Evolutionary conservation across 2,888 invertebrate genomes (phyloP), one percentile per base, ranked within the genome.

Genomic region (Thecocarcelia acutangulata): DNA sequence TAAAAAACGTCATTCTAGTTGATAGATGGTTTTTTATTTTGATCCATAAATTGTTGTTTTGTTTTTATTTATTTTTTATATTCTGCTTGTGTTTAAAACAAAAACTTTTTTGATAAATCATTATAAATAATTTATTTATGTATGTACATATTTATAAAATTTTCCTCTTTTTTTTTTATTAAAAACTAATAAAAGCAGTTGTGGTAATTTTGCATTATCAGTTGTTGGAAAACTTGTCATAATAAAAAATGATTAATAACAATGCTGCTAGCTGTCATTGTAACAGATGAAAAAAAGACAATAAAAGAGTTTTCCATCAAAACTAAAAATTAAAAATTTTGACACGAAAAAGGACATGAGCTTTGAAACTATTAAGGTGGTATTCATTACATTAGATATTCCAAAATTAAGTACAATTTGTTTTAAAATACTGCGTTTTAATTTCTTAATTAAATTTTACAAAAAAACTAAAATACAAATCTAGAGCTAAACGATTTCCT

Each of bases 1-100:
- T 59, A 54, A 70, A 77, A 68, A 63, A 56, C 52, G 68, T 80
- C 58, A 78, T 68, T 69, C 46, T 63, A 52, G 61, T 74, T 80
- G 79, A 80, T 80, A 63, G 79, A 80, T 80, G 73, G 56, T 64
- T 79, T 50, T 58, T 66, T 74, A 19, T 61, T 63, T 54, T 46
- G 44, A 33, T 54, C 33, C 37, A 63, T 73, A 52, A 73, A 52
- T 52, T 33, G 19, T 63, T 42, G 58, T 59, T 72, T 40, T 61
- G 50, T 54, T 73, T 28, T 17, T n/a, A n/a, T n/a, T n/a, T n/a
- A n/a, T 72, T 21, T 58, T 58, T 37, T 21, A 46, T 15, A 9
- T 19, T 46, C 33, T 13, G 19, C 24, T 13, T 21, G 17, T 9
- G 42, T 52, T 11, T 33, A 37, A 1, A 21, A 42, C 1, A 42